Evolutionary conservation across 2,113 vertebrate genomes (phyloP).

Genomic region (Parus major): DNA sequence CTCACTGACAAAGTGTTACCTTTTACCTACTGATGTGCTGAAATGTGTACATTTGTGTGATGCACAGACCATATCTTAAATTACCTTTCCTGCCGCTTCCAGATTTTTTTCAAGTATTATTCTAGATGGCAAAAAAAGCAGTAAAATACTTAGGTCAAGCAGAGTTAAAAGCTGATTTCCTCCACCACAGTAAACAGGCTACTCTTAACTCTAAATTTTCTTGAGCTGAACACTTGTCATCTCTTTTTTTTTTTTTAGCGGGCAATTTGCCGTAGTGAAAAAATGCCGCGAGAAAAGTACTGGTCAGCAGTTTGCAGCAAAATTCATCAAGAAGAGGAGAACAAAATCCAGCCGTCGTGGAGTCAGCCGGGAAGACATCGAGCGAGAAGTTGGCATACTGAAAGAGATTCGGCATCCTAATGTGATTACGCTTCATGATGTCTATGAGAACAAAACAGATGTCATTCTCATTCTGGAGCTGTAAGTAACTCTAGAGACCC

Average conservation of each 20-base stretch:
- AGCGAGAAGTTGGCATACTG: constrained; percentile 93
- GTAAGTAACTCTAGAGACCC: constrained; percentile 78
- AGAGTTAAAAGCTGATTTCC: background rate
- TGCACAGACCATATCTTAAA: background rate
- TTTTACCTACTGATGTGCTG: background rate
- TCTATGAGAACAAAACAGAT: constrained; percentile 94
- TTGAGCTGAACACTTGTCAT: background rate
- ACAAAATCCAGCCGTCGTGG: constrained; percentile 92
- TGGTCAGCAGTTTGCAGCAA: constrained; percentile 87
- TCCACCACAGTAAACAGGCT: background rate
- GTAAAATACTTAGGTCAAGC: background rate
- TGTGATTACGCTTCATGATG: constrained; percentile 91
- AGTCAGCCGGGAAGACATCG: constrained; percentile 92
- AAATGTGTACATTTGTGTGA: background rate
- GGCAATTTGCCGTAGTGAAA: constrained; percentile 94
- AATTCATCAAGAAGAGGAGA: constrained; percentile 96
- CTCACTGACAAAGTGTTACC: background rate
- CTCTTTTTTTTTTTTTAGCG: constrained; percentile 67
- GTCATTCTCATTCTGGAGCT: constrained; percentile 98
- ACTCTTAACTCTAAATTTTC: background rate
- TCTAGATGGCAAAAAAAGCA: background rate
- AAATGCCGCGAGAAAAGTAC: constrained; percentile 89
- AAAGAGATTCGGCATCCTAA: constrained; percentile 95
- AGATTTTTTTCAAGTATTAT: background rate
- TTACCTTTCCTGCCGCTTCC: background rate